Evolutionary conservation across 2,113 vertebrate genomes (phyloP).

Genomic region (Corythoichthys intestinalis): DNA sequence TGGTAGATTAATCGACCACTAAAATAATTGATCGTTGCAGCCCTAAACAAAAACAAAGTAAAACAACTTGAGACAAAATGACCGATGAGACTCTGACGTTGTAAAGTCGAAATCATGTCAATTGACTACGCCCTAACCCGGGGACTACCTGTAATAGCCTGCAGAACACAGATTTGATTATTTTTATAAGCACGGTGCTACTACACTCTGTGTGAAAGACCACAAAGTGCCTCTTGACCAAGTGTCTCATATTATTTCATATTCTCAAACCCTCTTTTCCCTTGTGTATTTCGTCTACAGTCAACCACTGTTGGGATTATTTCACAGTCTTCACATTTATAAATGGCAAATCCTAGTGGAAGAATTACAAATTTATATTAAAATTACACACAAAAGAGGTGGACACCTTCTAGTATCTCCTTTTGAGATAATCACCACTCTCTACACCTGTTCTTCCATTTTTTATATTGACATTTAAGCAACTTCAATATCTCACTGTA

Average conservation of each 20-base stretch:
- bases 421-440: constrained; percentile 50
- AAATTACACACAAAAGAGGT: constrained; percentile 28
- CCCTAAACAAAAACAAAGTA: too few species aligned
- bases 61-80: too few species aligned
- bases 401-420: constrained; percentile 29
- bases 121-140: too few species aligned
- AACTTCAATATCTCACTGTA: constrained; percentile 42
- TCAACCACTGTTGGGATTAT: not conserved
- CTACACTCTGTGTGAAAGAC: not conserved
- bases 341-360: not conserved
- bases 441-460: constrained; percentile 22
- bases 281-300: not conserved
- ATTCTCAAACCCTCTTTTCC: not conserved
- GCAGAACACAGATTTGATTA: not conserved
- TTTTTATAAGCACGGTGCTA: not conserved
- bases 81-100: too few species aligned
- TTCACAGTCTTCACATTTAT: not conserved
- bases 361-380: not conserved
- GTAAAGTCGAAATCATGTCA: too few species aligned
- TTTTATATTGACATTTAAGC: constrained; percentile 70
- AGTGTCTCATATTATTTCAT: not conserved
- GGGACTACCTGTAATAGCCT: not conserved
- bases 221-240: not conserved
- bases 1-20: too few species aligned
- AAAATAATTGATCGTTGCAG: too few species aligned